phyloP scores from a whole-genome alignment of 2,113 vertebrate species.

The Rhadina sibilatrix region DNA sequence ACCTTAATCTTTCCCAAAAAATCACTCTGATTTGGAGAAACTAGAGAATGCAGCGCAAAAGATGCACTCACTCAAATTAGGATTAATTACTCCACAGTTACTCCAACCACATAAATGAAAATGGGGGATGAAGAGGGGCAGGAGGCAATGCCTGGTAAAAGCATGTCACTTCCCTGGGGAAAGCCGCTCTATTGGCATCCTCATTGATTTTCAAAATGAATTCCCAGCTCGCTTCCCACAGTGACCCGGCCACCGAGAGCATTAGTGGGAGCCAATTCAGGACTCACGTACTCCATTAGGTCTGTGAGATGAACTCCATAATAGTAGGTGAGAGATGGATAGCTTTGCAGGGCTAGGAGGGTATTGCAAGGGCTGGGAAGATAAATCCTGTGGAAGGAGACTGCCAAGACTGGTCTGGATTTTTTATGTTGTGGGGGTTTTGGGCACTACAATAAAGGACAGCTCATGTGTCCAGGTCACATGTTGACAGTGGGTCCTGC shows the following conservation, averaged over 20 bases:
- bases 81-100: background rate
- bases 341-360: background rate
- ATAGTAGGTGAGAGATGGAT: conserved; percentile 42
- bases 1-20: background rate
- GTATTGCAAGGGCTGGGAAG: background rate
- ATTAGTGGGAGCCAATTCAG: conserved; percentile 49
- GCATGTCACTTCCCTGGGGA: conserved; percentile 67
- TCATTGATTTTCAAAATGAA: conserved; percentile 79
- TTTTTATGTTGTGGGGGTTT: background rate
- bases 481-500: accelerated
- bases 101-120: background rate
- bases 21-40: background rate
- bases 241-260: conserved; percentile 49
- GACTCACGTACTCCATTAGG: conserved; percentile 55
- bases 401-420: background rate
- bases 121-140: background rate
- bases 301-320: conserved; percentile 51
- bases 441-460: background rate
- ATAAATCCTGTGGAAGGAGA: background rate
- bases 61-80: background rate
- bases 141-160: conserved; percentile 68
- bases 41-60: accelerated
- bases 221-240: conserved; percentile 42
- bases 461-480: background rate
- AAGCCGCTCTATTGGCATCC: conserved; percentile 58